Evolutionary conservation across 2,888 invertebrate species (phyloP), one percentile per base, ranked within the genome.

Genomic region (Cryptocephalus primarius): DNA sequence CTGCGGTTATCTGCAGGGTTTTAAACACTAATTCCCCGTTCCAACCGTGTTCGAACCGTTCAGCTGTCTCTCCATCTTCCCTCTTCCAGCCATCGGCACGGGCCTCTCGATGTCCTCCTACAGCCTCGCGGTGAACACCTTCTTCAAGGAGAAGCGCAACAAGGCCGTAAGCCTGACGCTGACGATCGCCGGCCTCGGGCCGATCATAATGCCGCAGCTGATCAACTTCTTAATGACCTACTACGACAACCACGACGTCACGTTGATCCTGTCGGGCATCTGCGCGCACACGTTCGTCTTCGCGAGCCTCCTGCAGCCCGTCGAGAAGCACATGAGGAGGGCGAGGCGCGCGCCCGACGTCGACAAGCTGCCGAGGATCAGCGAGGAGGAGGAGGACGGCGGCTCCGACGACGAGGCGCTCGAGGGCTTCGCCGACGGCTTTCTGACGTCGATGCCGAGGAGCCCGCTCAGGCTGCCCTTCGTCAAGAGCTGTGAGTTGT

Each of bases 151-250:
- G 48, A 79, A 75, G 59, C 72, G 81, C 58, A 76, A 75, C 34
- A 73, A 77, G 59, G 83, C 83, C 0, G 72, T 79, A 33, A 80
- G 80, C 1, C 65, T 78, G 1, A 77, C 76, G 32, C 77, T 81
- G 75, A 80, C 82, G 1, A 64, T 82, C 2, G 79, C 79, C 11
- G 83, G 82, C 1, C 59, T 84, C 2, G 83, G 83, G 1, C 75
- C 81, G n/a, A 80, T 83, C 51, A 58, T 77, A 42, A 76, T 81
- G 75, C 83, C 83, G 0, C 71, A 78, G 48, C 55, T 82, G 8
- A 75, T 80, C 62, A 76, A 77, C 47, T 59, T 69, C 2, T 71
- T 82, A 4, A 71, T 83, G 59, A 65, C 71, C 33, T 60, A 68
- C 1, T 81, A 78, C 53, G 78, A 77, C 8, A 73, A 75, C 61